These are phyloP conservation scores for Pseudomyrmex pallidus DNA, from an alignment of 1,140 invertebrate species.

Conservation along the genomic window DNA sequence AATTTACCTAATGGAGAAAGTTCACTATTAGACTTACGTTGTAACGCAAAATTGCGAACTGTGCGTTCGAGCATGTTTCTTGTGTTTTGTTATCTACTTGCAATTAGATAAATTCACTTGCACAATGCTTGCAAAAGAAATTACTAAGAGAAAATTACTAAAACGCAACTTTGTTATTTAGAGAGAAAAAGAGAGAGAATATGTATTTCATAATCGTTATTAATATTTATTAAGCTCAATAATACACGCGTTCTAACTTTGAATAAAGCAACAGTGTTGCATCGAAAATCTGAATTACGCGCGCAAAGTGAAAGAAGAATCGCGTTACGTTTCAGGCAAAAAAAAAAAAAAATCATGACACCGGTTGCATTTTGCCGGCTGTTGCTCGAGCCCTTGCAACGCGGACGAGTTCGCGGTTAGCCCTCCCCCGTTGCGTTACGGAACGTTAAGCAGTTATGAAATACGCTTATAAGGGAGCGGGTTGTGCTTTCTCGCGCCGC, in stretches of 20 bases:
- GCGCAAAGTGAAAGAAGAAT: neutral
- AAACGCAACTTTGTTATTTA: too few relatives aligned
- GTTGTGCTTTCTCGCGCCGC: constrained; percentile 78
- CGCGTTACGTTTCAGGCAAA: constrained; percentile 28
- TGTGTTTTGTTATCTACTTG: too few relatives aligned
- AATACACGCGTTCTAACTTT: neutral
- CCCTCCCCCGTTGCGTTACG: constrained; percentile 75
- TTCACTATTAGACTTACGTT: too few relatives aligned
- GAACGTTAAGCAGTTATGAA: constrained; percentile 84
- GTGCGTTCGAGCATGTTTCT: too few relatives aligned
- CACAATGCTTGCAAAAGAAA: too few relatives aligned
- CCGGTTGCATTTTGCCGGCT: constrained; percentile 7
- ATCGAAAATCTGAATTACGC: constrained; percentile 18
- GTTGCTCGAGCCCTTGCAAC: constrained; percentile 12
- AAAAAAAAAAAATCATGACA: constrained; percentile 4
- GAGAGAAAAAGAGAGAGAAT: too few relatives aligned
- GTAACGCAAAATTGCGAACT: too few relatives aligned
- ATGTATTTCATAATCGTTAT: too few relatives aligned
- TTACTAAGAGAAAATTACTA: too few relatives aligned
- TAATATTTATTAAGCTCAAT: neutral
- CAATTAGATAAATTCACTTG: too few relatives aligned
- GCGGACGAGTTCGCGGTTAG: constrained; percentile 56
- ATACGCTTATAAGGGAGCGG: constrained; percentile 80
- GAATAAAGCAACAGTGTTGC: constrained; percentile 1
- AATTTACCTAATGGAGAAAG: too few relatives aligned